Percentiles rank a stretch among this genome's conserved stretches.
phyloP scores from a whole-genome alignment of 2,888 invertebrate species.

The Pandemis heparana region DNA sequence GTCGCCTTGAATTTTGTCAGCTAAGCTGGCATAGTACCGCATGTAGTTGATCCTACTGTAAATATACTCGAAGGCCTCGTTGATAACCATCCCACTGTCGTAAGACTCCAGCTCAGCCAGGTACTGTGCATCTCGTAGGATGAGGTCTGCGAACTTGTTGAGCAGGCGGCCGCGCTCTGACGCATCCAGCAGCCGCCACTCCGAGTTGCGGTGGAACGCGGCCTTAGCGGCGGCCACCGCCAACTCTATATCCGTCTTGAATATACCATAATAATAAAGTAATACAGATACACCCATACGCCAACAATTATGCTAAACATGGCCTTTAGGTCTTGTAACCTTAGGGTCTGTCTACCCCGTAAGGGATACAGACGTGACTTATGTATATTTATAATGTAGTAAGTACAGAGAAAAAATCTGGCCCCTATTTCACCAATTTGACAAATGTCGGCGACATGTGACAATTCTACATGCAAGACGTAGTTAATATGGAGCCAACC shows the following conservation, averaged over 20 bases:
- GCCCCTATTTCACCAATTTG: too few species aligned
- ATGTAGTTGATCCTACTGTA: conserved; percentile 82
- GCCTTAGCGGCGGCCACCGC: conserved; percentile 91
- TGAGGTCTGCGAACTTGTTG: conserved; percentile 90
- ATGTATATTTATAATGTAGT: too few species aligned
- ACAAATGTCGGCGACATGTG: too few species aligned
- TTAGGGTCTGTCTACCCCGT: too few species aligned
- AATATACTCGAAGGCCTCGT: conserved; percentile 79
- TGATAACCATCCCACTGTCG: conserved; percentile 94
- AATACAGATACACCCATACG: too few species aligned
- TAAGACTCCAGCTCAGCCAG: conserved; percentile 94
- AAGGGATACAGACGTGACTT: too few species aligned
- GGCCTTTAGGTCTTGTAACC: too few species aligned
- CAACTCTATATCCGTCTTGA: conserved; percentile 88
- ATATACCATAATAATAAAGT: neutral
- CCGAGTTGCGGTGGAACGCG: conserved; percentile 89
- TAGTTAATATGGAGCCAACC: too few species aligned
- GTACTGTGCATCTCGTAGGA: conserved; percentile 89
- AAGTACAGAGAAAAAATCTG: too few species aligned
- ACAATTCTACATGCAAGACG: too few species aligned
- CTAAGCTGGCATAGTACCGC: conserved; percentile 95
- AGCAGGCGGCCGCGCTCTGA: conserved; percentile 90
- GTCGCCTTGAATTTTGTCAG: conserved; percentile 93
- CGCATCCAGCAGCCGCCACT: conserved; percentile 93
- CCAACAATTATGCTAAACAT: too few species aligned